These are phyloP conservation scores for Teleopsis dalmanni DNA, from an alignment of 1,140 invertebrate genomes.

Conservation along the genomic window DNA sequence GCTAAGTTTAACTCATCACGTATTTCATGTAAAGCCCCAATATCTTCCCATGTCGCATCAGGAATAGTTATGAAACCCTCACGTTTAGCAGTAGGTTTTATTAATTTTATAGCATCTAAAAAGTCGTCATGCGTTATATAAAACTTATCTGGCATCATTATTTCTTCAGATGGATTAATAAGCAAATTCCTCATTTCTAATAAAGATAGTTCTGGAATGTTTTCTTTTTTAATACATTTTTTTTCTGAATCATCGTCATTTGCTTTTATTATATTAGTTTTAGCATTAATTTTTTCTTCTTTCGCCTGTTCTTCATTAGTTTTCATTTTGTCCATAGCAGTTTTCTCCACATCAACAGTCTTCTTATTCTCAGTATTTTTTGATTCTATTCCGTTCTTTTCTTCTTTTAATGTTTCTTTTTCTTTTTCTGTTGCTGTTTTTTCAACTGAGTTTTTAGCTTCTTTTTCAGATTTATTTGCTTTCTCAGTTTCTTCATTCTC, in stretches of 20 bases:
- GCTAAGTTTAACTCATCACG: constrained; percentile 82
- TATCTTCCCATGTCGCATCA: constrained; percentile 94
- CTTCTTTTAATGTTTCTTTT: not conserved
- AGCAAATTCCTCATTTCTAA: constrained; percentile 50
- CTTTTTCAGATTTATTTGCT: not conserved
- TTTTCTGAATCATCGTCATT: not conserved
- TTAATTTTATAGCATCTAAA: constrained; percentile 65
- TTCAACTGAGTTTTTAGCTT: constrained; percentile 8
- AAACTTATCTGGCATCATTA: constrained; percentile 45
- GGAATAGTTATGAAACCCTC: constrained; percentile 98
- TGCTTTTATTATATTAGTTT: constrained; percentile 7
- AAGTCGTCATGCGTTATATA: constrained; percentile 70
- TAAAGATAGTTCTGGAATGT: constrained; percentile 29
- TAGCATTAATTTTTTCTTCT: not conserved
- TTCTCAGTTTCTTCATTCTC: constrained; percentile 11
- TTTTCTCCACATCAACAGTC: not conserved
- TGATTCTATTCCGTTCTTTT: not conserved
- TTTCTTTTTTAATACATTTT: constrained; percentile 11
- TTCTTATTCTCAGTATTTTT: constrained; percentile 1
- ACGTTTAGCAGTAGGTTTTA: constrained; percentile 88
- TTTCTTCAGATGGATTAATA: constrained; percentile 30
- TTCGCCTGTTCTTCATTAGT: not conserved
- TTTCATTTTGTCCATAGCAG: not conserved
- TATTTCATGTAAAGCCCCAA: constrained; percentile 85
- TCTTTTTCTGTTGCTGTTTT: constrained; percentile 3